A percentile compares a stretch with the other conserved stretches of the same genome.
These are phyloP conservation scores for Drosophila gunungcola DNA, from an alignment of 1,140 invertebrate species.

Conservation along the genomic window DNA sequence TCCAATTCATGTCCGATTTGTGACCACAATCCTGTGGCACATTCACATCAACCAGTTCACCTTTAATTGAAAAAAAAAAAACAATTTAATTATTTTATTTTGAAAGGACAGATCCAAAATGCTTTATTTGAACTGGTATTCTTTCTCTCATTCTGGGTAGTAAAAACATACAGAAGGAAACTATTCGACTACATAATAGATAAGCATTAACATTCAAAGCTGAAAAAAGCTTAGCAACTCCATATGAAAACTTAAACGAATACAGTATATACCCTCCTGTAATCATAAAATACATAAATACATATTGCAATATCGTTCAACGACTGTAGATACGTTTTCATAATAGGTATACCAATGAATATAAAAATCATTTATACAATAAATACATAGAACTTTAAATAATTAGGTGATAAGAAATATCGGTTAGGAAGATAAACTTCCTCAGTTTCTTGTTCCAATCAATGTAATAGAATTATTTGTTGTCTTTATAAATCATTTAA, in stretches of 20 bases:
- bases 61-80: neutral
- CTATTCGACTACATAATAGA: constrained; percentile 12
- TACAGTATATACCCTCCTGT: constrained; percentile 43
- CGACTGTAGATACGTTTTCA: constrained; percentile 40
- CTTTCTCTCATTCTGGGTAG: constrained; percentile 3
- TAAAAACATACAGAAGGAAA: constrained; percentile 3
- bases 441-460: neutral
- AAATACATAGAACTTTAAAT: constrained; percentile 9
- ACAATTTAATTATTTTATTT: neutral
- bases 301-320: constrained; percentile 45
- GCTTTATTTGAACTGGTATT: constrained; percentile 5
- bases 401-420: neutral
- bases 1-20: constrained; percentile 5
- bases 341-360: constrained; percentile 11
- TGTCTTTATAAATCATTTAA: neutral
- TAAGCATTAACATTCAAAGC: constrained; percentile 15
- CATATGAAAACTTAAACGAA: constrained; percentile 12
- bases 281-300: constrained; percentile 44
- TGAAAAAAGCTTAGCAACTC: constrained; percentile 21
- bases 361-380: constrained; percentile 10
- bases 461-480: neutral
- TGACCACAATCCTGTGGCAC: neutral
- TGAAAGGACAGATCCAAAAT: neutral
- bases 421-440: constrained; percentile 6
- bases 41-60: constrained; percentile 4